Conservation (phyloP, 2,113 vertebrate species). For the Columba janthina region DNA sequence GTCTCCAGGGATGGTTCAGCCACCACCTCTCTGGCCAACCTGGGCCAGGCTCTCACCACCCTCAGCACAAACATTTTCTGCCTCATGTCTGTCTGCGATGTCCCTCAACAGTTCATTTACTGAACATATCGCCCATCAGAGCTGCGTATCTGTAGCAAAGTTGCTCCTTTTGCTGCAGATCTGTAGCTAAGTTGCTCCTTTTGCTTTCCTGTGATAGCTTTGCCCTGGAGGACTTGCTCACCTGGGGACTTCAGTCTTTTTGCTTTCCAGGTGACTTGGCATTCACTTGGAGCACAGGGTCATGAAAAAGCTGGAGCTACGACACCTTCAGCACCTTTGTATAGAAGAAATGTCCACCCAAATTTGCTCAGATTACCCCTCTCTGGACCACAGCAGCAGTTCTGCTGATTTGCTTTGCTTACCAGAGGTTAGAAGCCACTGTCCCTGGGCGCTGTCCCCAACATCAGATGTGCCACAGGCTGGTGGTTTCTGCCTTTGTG, state of each 20-base stretch:
- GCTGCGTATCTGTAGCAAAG: not conserved
- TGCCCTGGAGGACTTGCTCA: not conserved
- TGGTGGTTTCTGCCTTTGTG: not conserved
- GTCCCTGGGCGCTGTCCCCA: rapidly evolving
- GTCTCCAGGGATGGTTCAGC: too few species aligned
- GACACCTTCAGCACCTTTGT: not conserved
- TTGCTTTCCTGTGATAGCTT: not conserved
- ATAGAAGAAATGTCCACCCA: too few species aligned
- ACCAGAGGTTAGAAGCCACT: not conserved
- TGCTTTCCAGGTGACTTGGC: not conserved
- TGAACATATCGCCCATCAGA: not conserved
- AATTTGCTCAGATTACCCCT: not conserved
- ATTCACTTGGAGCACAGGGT: not conserved
- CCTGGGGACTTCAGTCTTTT: not conserved
- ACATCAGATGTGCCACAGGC: rapidly evolving
- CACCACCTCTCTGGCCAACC: too few species aligned
- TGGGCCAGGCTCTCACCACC: too few species aligned
- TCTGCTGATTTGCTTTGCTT: not conserved
- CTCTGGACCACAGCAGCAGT: not conserved
- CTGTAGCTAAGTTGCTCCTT: not conserved
- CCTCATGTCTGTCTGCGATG: rapidly evolving
- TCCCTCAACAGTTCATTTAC: not conserved
- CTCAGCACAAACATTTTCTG: too few species aligned
- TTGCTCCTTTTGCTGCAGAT: not conserved
- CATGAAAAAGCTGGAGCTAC: not conserved